phyloP scores from a whole-genome alignment of 2,888 invertebrate species.

The Nysson spinosus region DNA sequence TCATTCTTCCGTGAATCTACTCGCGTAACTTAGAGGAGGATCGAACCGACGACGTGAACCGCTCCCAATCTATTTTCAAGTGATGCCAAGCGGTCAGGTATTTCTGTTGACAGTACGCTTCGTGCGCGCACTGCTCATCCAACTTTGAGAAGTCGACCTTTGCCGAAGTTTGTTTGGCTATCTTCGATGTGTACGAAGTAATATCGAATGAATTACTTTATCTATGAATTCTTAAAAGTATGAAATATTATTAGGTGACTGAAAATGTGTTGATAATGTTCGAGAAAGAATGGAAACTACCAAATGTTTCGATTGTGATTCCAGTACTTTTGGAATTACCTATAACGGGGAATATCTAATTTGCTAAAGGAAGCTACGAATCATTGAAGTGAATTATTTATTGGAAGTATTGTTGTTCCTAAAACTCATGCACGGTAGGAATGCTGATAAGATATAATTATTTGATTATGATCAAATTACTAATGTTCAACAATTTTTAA shows the following conservation, averaged over 20 bases:
- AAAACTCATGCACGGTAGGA: too few species aligned
- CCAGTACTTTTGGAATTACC: background rate
- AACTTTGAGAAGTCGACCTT: background rate
- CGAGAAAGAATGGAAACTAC: background rate
- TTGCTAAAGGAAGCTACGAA: too few species aligned
- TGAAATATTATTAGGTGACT: background rate
- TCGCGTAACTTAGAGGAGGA: slow-evolving; percentile 26
- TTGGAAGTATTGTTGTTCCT: too few species aligned
- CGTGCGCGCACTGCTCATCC: slow-evolving; percentile 3
- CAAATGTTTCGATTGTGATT: background rate
- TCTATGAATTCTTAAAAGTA: too few species aligned
- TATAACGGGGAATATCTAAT: too few species aligned
- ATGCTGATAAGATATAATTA: too few species aligned
- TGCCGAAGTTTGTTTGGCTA: background rate
- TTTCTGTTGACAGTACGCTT: slow-evolving; percentile 50
- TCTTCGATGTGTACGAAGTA: background rate
- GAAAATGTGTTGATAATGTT: background rate
- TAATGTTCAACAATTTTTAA: too few species aligned
- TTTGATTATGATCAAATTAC: too few species aligned
- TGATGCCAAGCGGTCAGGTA: slow-evolving; percentile 59
- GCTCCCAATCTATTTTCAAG: slow-evolving; percentile 62
- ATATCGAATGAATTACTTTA: background rate
- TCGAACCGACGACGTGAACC: slow-evolving; percentile 53
- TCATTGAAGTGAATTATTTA: too few species aligned
- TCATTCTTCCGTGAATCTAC: background rate